phyloP scores from a whole-genome alignment of 2,113 vertebrate genomes.

The Athene cunicularia region DNA sequence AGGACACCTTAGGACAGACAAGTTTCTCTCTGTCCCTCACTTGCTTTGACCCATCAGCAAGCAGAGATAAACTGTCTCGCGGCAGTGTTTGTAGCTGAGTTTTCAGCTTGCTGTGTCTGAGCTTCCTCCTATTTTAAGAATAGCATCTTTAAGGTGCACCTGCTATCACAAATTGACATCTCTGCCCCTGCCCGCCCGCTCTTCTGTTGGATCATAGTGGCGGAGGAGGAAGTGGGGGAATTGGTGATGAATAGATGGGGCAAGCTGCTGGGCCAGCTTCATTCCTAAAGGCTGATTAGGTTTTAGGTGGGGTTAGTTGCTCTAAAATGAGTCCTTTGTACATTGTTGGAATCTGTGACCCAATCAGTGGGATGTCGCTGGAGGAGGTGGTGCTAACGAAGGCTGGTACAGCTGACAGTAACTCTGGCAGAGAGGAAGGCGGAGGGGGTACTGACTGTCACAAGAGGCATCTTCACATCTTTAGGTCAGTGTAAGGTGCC shows the following conservation, averaged over 20 bases:
- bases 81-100: not conserved
- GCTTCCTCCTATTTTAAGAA: not conserved
- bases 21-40: not conserved
- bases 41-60: not conserved
- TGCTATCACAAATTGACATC: not conserved
- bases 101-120: not conserved
- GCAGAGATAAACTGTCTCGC: not conserved
- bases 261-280: not conserved
- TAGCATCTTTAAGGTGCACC: not conserved
- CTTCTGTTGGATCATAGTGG: not conserved
- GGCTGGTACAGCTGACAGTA: conserved; percentile 56
- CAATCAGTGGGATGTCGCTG: conserved; percentile 54
- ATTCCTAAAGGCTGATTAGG: not conserved
- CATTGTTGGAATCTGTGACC: conserved; percentile 64
- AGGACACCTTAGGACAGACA: not conserved
- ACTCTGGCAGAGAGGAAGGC: not conserved
- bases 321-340: conserved; percentile 76
- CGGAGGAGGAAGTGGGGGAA: not conserved
- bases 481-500: not conserved
- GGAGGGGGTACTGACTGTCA: not conserved
- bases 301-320: conserved; percentile 33
- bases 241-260: not conserved
- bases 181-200: too few species aligned
- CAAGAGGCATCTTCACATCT: not conserved
- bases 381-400: conserved; percentile 58